Conservation (phyloP, 1,140 invertebrate species). For the Macrotrachela quadricornifera region DNA sequence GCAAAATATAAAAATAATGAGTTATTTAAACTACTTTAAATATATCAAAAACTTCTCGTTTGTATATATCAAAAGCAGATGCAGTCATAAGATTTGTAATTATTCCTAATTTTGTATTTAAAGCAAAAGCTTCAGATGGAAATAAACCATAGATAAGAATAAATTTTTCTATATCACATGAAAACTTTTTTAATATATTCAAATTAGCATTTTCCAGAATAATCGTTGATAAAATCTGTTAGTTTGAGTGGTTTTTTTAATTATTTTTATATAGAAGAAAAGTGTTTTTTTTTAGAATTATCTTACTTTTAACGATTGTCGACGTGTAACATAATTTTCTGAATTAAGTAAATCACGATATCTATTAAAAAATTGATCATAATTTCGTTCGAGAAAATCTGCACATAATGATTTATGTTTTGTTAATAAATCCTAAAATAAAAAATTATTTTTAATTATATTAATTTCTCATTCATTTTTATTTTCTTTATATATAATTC, state of each 20-base stretch:
- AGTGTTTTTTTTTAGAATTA: background rate
- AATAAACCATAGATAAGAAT: background rate
- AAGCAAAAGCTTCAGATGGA: background rate
- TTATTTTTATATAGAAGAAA: conserved; percentile 6
- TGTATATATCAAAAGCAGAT: background rate
- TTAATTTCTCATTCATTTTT: background rate
- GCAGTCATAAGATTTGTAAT: background rate
- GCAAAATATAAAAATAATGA: background rate
- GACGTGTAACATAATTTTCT: conserved; percentile 87
- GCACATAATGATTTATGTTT: conserved; percentile 93
- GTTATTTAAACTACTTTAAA: background rate
- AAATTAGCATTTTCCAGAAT: background rate
- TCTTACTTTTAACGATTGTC: conserved; percentile 69
- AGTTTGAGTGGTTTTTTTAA: background rate
- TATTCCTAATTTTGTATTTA: background rate
- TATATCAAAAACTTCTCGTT: background rate
- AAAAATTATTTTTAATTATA: background rate
- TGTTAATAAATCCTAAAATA: conserved; percentile 71
- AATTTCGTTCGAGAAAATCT: conserved; percentile 93
- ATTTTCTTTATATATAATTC: background rate
- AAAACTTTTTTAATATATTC: background rate
- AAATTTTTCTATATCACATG: background rate
- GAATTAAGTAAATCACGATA: conserved; percentile 92
- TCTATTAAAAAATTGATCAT: conserved; percentile 85
- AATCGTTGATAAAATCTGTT: background rate